These are phyloP conservation scores for Pundamilia nyererei DNA, from an alignment of 2,113 vertebrate genomes.

Conservation along the genomic window DNA sequence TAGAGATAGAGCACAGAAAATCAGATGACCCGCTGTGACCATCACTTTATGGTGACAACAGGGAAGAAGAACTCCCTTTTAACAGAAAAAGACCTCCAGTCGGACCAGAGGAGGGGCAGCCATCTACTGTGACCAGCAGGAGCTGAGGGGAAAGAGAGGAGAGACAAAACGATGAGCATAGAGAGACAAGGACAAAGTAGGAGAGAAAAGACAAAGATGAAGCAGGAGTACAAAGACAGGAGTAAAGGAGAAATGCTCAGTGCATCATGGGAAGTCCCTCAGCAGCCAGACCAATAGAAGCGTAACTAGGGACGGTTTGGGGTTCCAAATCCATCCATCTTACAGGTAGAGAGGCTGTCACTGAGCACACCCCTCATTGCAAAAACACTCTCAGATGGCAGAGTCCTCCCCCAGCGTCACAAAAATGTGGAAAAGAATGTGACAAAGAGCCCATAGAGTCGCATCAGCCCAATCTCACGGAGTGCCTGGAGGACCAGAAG, in stretches of 20 bases:
- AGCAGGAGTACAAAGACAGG: background rate
- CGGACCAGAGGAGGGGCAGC: background rate
- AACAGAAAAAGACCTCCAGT: background rate
- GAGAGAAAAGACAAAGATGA: background rate
- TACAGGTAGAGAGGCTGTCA: background rate
- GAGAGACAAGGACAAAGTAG: background rate
- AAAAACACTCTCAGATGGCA: background rate
- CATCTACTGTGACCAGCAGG: background rate
- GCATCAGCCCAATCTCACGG: background rate
- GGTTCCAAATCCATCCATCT: background rate
- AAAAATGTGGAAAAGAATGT: background rate
- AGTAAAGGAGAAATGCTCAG: background rate
- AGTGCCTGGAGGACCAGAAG: background rate
- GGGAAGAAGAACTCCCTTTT: background rate
- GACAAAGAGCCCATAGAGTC: background rate
- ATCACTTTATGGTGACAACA: background rate
- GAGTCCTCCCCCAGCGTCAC: no score
- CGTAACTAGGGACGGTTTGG: background rate
- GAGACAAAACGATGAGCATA: background rate
- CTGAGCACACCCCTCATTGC: background rate
- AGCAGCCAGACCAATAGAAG: background rate
- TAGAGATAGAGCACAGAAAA: background rate
- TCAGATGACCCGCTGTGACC: background rate
- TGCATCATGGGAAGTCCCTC: background rate
- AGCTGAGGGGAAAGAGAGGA: rapidly evolving